Evolutionary conservation across 2,888 invertebrate species (phyloP), one percentile per base, ranked within the genome.

Genomic region (Acrobeloides nanus): DNA sequence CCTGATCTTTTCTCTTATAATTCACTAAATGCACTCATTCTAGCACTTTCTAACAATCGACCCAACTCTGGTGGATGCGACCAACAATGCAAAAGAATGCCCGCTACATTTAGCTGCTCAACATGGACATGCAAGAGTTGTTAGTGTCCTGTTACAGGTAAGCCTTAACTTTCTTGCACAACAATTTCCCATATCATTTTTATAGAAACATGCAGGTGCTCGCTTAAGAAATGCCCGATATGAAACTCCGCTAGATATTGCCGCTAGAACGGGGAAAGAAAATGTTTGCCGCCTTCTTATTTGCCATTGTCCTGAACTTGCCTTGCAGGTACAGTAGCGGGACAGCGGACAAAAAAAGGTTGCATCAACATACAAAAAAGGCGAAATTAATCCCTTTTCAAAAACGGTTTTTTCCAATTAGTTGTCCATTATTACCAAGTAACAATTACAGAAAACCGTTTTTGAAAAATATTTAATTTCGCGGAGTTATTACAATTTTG

Each of bases 211-310:
- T 31, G 63, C 62, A 0, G 61, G 68, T 43, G 62, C 64, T 17
- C 51, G 54, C 35, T 46, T 62, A 10, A 46, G 64, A n/a, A 70
- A 70, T 38, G 68, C 66, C 2, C 58, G 66, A 21, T 86, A 87
- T 44, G 92, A 92, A 76, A 88, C 89, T 27, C 86, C 92, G 0
- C 79, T 95, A 68, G 93, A 95, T 76, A 81, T 95, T 52, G 92
- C 93, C 7, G 87, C 89, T 43, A 88, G 90, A 77, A 78, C 76
- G 15, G 66, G 66, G 6, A 60, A 59, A 42, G 53, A 51, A 4
- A 48, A 47, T 12, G 61, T 66, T 6, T 62, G 61, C 46, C 47
- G 53, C 15, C 34, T 61, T 7, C 51, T 68, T 15, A 38, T 65
- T 23, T 31, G 35, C 29, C 39, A 54, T 29, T 60, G 57, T 20